A percentile compares a stretch with the other conserved stretches of the same genome.
Evolutionary conservation across 1,140 invertebrate species (phyloP).

Genomic region (Apis dorsata): DNA sequence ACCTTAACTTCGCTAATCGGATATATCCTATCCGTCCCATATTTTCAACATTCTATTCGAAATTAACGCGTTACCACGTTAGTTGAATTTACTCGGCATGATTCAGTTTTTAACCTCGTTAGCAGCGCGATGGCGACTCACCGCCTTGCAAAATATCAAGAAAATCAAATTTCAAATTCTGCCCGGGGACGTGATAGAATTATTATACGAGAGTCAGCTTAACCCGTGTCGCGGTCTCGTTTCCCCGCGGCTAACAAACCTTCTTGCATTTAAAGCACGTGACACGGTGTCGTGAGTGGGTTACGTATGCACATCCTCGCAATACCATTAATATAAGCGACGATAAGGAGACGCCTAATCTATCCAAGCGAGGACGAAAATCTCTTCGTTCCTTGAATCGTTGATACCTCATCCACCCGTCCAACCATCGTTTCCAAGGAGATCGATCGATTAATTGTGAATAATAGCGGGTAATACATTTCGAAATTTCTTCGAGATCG

Average conservation of each 20-base stretch:
- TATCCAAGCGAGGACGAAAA: constrained; percentile 21
- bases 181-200: constrained; percentile 56
- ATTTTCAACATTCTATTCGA: constrained; percentile 4
- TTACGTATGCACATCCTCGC: constrained; percentile 52
- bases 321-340: constrained; percentile 54
- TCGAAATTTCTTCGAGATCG: too few species aligned
- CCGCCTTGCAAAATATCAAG: constrained; percentile 45
- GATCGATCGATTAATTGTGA: too few species aligned
- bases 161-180: constrained; percentile 51
- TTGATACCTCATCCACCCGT: too few species aligned
- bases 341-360: constrained; percentile 53
- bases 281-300: constrained; percentile 47
- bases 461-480: too few species aligned
- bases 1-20: constrained; percentile 14
- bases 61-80: constrained; percentile 25
- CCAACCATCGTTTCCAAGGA: too few species aligned
- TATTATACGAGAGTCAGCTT: constrained; percentile 52
- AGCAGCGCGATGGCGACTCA: constrained; percentile 26
- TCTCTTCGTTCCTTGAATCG: too few species aligned
- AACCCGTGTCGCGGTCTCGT: constrained; percentile 41
- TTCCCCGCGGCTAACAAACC: constrained; percentile 43
- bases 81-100: constrained; percentile 17
- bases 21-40: background rate
- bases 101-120: constrained; percentile 55
- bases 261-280: constrained; percentile 61